Base-by-base conservation (phyloP, 2,113 vertebrate species). In the Micromys minutus region DNA sequence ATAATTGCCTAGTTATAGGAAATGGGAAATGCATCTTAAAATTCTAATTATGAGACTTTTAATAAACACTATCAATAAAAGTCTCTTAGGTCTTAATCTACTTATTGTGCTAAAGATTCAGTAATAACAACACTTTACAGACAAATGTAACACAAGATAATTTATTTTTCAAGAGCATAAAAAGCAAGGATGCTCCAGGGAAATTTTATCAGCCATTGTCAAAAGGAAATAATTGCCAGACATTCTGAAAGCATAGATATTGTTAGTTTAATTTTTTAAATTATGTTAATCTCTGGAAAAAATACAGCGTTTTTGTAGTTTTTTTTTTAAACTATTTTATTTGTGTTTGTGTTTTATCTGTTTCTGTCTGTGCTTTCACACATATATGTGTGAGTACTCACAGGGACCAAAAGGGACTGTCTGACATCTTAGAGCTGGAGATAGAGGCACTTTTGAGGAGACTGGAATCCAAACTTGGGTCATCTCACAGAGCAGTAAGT, bases 11-110 rank as follows among this genome's bases (percentile, higher is more conserved):
- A 75, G 90, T 92, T 95, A 42, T 26, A 42, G 45, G 57, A 93
- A 95, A 74, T 87, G 94, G 84, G 89, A 24, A 92, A 86, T 77
- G 36, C 75, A 79, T 95, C 91, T 95, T 65, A 84, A 93, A 71
- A 79, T 95, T 61, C 42, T 92, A 76, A 52, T 67, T 91, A 93
- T 87, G 65, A 96, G 94, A 87, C 95, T 96, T 95, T 95, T 96
- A 95, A 97, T 90, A 42, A 96, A 34, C 22, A 94, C 21, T 85
- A 94, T 86, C 71, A 93, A 81, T 93, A 96, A 94, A 96, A 98
- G 94, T 79, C 42, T 87, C 15, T n/a, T 59, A 79, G 12, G n/a
- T 92, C 57, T 67, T 95, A 87, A 36, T 67, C 81, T 95, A 77
- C 77, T 71, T 85, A 12, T 84, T 83, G 80, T 95, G 52, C 31